A percentile compares a stretch with the other conserved stretches of the same genome.
Conservation (phyloP, 1,140 invertebrate genomes). For the Wasmannia auropunctata region DNA sequence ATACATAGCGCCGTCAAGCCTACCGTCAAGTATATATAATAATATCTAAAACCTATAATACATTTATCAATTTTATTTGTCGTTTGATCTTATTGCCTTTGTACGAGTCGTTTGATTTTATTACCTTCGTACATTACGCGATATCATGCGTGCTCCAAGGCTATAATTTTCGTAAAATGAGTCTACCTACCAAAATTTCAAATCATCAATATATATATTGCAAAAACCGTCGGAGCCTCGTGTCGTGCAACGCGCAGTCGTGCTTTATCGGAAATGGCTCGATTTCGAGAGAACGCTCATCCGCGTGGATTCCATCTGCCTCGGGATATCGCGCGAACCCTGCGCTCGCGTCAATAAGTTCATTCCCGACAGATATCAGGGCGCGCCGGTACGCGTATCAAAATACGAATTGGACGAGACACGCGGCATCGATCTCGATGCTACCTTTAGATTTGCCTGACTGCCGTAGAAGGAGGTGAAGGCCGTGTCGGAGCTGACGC, state of each 20-base stretch:
- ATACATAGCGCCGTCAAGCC: not conserved
- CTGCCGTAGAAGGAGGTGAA: slow-evolving; percentile 90
- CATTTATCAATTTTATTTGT: slow-evolving; percentile 19
- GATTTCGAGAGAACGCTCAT: slow-evolving; percentile 21
- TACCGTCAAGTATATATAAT: not conserved
- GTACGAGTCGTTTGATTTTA: not conserved
- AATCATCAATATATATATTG: too few relatives aligned
- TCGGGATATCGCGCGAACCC: slow-evolving; percentile 44
- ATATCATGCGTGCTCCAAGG: not conserved
- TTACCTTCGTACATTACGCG: too few relatives aligned
- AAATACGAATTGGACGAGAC: slow-evolving; percentile 73
- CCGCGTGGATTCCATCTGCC: slow-evolving; percentile 37
- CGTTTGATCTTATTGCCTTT: not conserved
- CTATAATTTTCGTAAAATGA: not conserved
- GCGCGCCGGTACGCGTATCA: slow-evolving; percentile 58
- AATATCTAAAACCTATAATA: not conserved
- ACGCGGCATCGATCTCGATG: slow-evolving; percentile 71
- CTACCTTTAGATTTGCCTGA: slow-evolving; percentile 77
- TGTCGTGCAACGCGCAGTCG: not conserved
- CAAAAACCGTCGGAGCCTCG: not conserved
- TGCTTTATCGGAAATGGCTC: not conserved
- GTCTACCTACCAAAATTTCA: not conserved
- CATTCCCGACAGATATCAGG: slow-evolving; percentile 66
- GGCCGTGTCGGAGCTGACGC: slow-evolving; percentile 88
- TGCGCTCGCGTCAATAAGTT: slow-evolving; percentile 34